These are phyloP conservation scores for Podiceps cristatus DNA, from an alignment of 2,113 vertebrate genomes.

Conservation along the genomic window DNA sequence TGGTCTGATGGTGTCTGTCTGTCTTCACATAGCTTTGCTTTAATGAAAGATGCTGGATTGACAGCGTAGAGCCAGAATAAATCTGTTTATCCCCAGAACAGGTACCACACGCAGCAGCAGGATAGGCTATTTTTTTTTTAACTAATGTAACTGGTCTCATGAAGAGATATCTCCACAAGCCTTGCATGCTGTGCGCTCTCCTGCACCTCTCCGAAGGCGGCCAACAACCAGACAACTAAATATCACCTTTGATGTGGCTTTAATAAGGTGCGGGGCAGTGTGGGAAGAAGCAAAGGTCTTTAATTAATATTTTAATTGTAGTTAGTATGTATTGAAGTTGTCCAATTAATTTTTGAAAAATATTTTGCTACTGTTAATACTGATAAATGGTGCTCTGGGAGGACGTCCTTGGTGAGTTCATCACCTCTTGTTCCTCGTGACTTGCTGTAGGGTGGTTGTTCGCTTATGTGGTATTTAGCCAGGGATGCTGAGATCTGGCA, in stretches of 20 bases:
- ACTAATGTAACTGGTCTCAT: not conserved
- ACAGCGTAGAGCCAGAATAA: not conserved
- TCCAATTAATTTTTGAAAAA: conserved; percentile 9
- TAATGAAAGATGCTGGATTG: not conserved
- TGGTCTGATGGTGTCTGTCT: not conserved
- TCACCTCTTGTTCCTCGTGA: not conserved
- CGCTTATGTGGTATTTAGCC: not conserved
- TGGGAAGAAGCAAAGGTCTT: not conserved
- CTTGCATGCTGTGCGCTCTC: not conserved
- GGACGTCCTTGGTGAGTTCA: not conserved
- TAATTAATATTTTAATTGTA: conserved; percentile 54
- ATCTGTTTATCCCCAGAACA: not conserved
- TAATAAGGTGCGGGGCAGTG: not conserved
- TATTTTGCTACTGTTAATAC: not conserved
- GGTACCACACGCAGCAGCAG: not conserved
- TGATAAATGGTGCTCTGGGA: conserved; percentile 26
- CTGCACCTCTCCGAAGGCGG: not conserved
- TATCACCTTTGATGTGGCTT: not conserved
- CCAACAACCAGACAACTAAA: not conserved
- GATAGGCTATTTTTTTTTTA: not conserved
- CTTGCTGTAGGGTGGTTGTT: not conserved
- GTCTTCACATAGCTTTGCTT: not conserved
- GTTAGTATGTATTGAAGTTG: not conserved
- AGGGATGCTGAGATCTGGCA: not conserved
- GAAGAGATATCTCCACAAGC: not conserved